A percentile compares a stretch with the other conserved stretches of the same genome.
phyloP scores from a whole-genome alignment of 2,113 vertebrate species.

The Pelvicachromis taeniatus region DNA sequence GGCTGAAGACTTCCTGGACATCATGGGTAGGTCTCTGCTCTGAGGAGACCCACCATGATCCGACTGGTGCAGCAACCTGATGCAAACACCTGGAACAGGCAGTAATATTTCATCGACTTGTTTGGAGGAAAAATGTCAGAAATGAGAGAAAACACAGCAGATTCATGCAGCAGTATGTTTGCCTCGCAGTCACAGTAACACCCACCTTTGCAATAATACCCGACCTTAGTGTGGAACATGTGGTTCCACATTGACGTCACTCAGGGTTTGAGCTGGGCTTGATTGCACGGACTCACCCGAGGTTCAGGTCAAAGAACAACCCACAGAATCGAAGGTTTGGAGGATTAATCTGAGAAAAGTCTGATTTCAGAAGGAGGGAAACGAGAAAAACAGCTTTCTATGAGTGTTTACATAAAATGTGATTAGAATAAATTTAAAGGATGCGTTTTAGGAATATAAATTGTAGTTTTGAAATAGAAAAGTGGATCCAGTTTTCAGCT shows the following conservation, averaged over 20 bases:
- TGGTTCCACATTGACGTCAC: background rate
- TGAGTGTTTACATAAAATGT: background rate
- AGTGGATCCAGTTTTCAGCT: background rate
- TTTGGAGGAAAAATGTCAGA: background rate
- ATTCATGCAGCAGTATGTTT: background rate
- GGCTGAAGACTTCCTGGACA: slow-evolving; percentile 34
- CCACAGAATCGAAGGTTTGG: background rate
- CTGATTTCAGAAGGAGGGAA: background rate
- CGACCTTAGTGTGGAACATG: background rate
- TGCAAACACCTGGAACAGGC: background rate
- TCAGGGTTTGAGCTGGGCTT: background rate
- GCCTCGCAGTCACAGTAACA: background rate
- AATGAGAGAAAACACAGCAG: background rate
- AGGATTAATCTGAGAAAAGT: background rate
- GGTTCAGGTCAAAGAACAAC: background rate
- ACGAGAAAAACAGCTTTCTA: background rate
- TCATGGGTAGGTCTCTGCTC: slow-evolving; percentile 1
- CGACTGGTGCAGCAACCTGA: background rate
- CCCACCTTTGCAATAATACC: background rate
- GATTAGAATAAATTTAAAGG: background rate
- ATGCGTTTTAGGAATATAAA: background rate
- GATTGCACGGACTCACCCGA: background rate
- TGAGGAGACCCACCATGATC: background rate
- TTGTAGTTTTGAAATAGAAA: background rate
- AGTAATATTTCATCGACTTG: background rate